Base-by-base conservation (phyloP, 2,888 invertebrate species). In the Oscheius sp. region DNA sequence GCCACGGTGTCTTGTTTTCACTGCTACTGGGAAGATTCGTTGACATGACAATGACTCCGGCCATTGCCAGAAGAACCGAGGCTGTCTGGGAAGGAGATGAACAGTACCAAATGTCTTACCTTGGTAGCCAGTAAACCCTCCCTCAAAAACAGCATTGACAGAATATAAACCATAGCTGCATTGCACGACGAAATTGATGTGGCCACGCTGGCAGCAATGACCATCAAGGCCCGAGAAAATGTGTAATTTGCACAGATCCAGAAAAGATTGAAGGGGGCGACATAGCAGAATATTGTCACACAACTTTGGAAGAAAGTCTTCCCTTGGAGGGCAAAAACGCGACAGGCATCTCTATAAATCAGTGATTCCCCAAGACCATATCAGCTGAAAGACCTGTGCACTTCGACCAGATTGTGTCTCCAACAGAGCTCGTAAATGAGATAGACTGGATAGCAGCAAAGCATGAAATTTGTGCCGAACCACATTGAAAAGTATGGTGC, bases 141-240 rank as follows among this genome's bases (percentile, higher is more conserved):
- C 70, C 88, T 87, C n/a, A 90, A 82, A 7, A 90, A 76, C 42
- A 90, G 84, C 86, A 90, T 89, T 1, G 89, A 87, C 62, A 90
- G 73, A 74, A 90, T 83, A 77, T 90, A 90, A 32, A 90, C 89
- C 72, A 90, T 89, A 51, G 89, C 90, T 42, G 89, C 87, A 80
- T 90, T 90, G 74, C 89, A 89, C 37, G 89, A 87, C 72, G 89
- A 89, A 58, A 90, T 85, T 0, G 90, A 89, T 1, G 89, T 87
- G 33, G 89, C 89, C 63, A 90, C 90, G 48, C 88, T 84, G 29
- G 89, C 77, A 37, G 75, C 74, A 13, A 82, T 75, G 29, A 74
- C 70, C 9, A 80, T 63, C 51, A 87, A 74, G 29, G 86, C 82
- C 21, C 80, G 78, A 2, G 80, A 76, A 60, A 85, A 87, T 21